These are phyloP conservation scores for Perccottus glenii DNA, from an alignment of 2,113 vertebrate genomes.

Conservation along the genomic window DNA sequence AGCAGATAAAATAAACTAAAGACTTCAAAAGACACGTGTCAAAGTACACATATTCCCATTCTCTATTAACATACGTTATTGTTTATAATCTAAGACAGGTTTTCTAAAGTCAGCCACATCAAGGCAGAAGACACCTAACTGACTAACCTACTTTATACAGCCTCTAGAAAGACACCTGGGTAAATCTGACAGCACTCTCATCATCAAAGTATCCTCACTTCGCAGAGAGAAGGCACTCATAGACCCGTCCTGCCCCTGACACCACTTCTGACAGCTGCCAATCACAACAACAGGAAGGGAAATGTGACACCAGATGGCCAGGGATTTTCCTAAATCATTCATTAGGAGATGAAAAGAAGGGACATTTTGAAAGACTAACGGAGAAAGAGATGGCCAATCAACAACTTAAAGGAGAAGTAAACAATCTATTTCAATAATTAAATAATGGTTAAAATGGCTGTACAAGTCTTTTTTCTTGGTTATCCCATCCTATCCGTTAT, in stretches of 20 bases:
- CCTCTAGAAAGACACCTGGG: neutral
- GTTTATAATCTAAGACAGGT: neutral
- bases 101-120: neutral
- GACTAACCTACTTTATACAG: neutral
- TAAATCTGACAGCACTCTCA: constrained; percentile 20
- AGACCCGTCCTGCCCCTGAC: constrained; percentile 5
- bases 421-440: no score
- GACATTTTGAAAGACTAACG: neutral
- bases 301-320: constrained; percentile 26
- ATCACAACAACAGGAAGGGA: constrained; percentile 35
- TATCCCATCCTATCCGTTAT: no score
- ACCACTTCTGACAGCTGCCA: constrained; percentile 50
- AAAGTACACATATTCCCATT: no score
- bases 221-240: neutral
- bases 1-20: no score
- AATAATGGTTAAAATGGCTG: no score
- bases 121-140: neutral
- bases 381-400: neutral
- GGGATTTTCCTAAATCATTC: constrained; percentile 4
- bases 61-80: neutral
- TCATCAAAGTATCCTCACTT: neutral
- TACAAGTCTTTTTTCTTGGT: no score
- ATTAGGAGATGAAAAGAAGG: neutral
- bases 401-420: neutral
- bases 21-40: no score